A percentile compares a stretch with the other conserved stretches of the same genome.
Conservation (phyloP, 2,113 vertebrate species). For the Dicerorhinus sumatrensis region DNA sequence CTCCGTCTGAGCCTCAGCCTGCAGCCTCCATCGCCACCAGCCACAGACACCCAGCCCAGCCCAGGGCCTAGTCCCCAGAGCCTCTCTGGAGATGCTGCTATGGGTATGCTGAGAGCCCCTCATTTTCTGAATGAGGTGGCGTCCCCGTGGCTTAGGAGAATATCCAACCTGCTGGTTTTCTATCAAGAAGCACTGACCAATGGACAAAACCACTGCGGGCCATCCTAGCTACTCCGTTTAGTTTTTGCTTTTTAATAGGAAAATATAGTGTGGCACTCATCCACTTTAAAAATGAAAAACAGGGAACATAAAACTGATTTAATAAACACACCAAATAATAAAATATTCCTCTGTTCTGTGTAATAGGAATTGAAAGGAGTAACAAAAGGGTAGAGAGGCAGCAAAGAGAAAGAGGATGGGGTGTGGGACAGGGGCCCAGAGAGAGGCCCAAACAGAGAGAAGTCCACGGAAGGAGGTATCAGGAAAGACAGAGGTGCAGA, state of each 20-base stretch:
- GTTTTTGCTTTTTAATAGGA: slow-evolving; percentile 63
- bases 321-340: slow-evolving; percentile 73
- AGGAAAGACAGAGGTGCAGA: neutral
- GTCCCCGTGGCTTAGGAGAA: neutral
- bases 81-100: neutral
- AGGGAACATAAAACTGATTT: slow-evolving; percentile 74
- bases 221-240: neutral
- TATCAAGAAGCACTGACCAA: neutral
- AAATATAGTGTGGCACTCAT: slow-evolving; percentile 55
- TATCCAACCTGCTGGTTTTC: neutral
- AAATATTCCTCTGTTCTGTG: slow-evolving; percentile 60
- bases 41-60: neutral
- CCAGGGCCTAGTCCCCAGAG: neutral
- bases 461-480: neutral
- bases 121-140: neutral
- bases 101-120: neutral
- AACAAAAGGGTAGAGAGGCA: neutral
- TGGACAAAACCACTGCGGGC: neutral
- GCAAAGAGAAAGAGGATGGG: neutral
- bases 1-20: neutral
- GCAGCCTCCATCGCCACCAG: neutral
- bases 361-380: slow-evolving; percentile 58
- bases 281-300: slow-evolving; percentile 74
- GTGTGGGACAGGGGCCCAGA: neutral
- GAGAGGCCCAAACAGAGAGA: neutral